Evolutionary conservation across 2,888 invertebrate species (phyloP).

Genomic region (Polymixis lichenea): DNA sequence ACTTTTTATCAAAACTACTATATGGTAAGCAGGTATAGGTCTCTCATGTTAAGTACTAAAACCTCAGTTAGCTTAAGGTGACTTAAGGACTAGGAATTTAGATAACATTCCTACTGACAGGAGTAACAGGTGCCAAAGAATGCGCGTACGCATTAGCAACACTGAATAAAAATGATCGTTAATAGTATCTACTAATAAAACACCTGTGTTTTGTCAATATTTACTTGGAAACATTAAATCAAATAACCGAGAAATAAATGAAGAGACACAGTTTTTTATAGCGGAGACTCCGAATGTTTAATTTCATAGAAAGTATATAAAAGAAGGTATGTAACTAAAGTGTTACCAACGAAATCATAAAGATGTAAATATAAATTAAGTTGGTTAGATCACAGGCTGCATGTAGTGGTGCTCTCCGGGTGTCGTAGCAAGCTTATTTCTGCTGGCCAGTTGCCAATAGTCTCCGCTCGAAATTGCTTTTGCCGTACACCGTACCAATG

Average conservation of each 20-base stretch:
- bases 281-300: not conserved
- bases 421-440: constrained; percentile 88
- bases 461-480: constrained; percentile 87
- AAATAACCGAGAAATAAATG: not conserved
- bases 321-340: constrained; percentile 7
- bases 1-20: not conserved
- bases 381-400: constrained; percentile 77
- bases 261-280: not conserved
- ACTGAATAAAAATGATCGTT: constrained; percentile 53
- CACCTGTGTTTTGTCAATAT: constrained; percentile 18
- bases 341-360: constrained; percentile 55
- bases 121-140: constrained; percentile 55
- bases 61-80: constrained; percentile 8
- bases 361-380: constrained; percentile 74
- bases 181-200: constrained; percentile 57
- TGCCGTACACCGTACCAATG: constrained; percentile 85
- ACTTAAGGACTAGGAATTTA: constrained; percentile 39
- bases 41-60: constrained; percentile 9
- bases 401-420: constrained; percentile 82
- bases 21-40: not conserved
- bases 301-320: not conserved
- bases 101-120: constrained; percentile 29
- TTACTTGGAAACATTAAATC: constrained; percentile 2
- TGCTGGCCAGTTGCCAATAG: constrained; percentile 86
- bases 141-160: constrained; percentile 50